Conservation (phyloP, 2,113 vertebrate species). For the Mesembrinibis cayennensis region DNA sequence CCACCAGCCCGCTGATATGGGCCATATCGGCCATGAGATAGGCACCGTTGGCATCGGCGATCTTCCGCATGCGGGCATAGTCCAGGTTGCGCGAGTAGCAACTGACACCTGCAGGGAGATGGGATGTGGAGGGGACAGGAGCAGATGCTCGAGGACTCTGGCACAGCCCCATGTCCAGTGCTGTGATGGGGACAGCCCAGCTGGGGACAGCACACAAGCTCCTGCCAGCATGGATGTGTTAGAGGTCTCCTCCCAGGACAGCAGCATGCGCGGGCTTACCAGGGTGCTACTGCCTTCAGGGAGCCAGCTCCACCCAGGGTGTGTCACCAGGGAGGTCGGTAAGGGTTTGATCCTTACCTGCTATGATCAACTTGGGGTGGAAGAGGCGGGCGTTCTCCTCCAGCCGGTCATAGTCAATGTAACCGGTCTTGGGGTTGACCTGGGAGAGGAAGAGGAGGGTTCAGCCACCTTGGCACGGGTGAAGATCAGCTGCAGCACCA, state of each 20-base stretch:
- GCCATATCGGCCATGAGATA: slow-evolving; percentile 96
- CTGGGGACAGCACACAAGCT: not conserved
- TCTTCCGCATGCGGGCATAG: slow-evolving; percentile 86
- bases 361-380: slow-evolving; percentile 92
- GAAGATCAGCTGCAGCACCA: not conserved
- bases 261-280: rapidly evolving
- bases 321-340: rapidly evolving
- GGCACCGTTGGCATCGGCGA: slow-evolving; percentile 83
- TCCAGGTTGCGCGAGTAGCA: slow-evolving; percentile 96
- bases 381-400: slow-evolving; percentile 91
- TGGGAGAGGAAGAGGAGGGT: slow-evolving; percentile 33
- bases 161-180: not conserved
- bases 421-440: slow-evolving; percentile 92
- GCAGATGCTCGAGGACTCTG: not conserved
- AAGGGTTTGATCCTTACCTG: slow-evolving; percentile 74
- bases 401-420: slow-evolving; percentile 89
- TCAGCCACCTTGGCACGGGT: not conserved
- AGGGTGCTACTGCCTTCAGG: not conserved
- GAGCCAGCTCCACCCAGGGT: not conserved
- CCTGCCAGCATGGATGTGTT: not conserved
- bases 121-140: not conserved
- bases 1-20: slow-evolving; percentile 94
- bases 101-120: slow-evolving; percentile 80
- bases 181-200: not conserved
- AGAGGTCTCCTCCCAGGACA: not conserved